Evolutionary conservation across 2,113 vertebrate species (phyloP).

Genomic region (Cyanistes caeruleus): DNA sequence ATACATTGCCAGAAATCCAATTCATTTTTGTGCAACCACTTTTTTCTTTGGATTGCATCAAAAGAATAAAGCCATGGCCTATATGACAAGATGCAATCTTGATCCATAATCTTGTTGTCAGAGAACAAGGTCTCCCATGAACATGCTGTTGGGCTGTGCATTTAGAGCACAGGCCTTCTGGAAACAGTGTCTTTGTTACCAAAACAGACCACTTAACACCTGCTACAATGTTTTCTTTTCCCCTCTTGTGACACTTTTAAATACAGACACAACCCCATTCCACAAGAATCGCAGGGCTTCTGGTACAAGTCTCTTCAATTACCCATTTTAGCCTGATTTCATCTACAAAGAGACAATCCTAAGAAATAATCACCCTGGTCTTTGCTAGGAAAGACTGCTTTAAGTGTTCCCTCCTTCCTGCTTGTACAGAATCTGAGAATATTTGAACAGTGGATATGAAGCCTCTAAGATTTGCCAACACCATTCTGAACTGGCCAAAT

Average conservation of each 20-base stretch:
- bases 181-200: not conserved
- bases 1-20: not conserved
- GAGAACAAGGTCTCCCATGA: not conserved
- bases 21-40: not conserved
- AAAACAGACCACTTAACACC: not conserved
- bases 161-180: not conserved
- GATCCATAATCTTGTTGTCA: not conserved
- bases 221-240: not conserved
- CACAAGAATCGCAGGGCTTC: not conserved
- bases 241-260: not conserved
- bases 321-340: not conserved
- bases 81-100: rapidly evolving
- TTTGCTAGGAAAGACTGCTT: not conserved
- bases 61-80: not conserved
- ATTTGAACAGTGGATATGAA: not conserved
- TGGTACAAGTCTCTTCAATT: not conserved
- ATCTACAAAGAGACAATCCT: not conserved
- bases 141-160: not conserved
- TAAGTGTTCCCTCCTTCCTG: not conserved
- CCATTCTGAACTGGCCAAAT: not conserved
- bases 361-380: not conserved
- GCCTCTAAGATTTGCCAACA: not conserved
- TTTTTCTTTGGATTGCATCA: not conserved
- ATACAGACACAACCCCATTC: not conserved
- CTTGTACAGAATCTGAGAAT: not conserved